phyloP scores from a whole-genome alignment of 2,797 vertebrate genomes.

The Malurus leucopterus region DNA sequence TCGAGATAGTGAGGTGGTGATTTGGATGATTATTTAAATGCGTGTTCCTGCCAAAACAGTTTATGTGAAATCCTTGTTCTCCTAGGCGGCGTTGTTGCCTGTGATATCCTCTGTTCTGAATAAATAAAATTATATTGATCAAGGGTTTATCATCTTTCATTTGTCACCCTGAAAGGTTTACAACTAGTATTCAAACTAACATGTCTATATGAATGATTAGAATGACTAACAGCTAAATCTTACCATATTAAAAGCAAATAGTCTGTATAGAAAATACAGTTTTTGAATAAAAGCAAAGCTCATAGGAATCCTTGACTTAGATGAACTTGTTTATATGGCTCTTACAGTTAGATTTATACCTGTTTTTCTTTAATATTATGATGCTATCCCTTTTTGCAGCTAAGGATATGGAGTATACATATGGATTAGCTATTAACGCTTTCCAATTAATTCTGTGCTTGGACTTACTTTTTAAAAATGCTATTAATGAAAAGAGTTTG shows the following conservation, averaged over 20 bases:
- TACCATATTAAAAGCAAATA: background rate
- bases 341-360: background rate
- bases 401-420: background rate
- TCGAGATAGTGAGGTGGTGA: background rate
- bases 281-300: background rate
- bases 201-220: background rate
- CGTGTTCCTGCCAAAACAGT: background rate
- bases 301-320: background rate
- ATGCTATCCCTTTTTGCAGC: background rate
- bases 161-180: background rate
- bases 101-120: conserved; percentile 13
- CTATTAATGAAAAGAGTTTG: background rate
- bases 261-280: background rate
- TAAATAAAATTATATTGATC: conserved; percentile 11
- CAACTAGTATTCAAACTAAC: background rate
- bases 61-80: background rate
- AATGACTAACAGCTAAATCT: background rate
- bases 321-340: background rate
- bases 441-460: background rate
- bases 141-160: conserved; percentile 20
- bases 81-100: background rate
- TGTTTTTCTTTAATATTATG: background rate
- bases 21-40: conserved; percentile 34
- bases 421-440: background rate
- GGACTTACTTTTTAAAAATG: background rate